phyloP scores from a whole-genome alignment of 2,888 invertebrate genomes.

The Pecten maximus region DNA sequence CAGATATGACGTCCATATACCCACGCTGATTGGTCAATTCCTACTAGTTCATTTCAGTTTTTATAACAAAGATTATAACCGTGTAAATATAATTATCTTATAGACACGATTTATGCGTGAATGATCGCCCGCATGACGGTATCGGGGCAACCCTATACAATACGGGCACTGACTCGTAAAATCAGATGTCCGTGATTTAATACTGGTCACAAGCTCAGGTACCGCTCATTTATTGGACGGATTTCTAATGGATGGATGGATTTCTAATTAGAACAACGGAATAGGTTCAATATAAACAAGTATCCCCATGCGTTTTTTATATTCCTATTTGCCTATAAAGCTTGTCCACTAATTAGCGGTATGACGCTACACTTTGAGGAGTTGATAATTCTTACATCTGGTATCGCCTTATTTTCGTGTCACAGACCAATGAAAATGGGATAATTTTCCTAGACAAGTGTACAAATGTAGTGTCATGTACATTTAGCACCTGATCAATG shows the following conservation, averaged over 20 bases:
- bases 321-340: too few species aligned
- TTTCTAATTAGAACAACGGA: too few species aligned
- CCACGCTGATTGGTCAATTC: neutral
- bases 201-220: neutral
- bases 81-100: neutral
- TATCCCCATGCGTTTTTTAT: too few species aligned
- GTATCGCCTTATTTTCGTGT: neutral
- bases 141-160: neutral
- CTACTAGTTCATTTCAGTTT: neutral
- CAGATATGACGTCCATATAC: neutral
- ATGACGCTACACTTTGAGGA: neutral
- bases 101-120: constrained; percentile 5
- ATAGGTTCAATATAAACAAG: too few species aligned
- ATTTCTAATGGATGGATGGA: too few species aligned
- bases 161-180: neutral
- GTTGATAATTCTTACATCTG: neutral
- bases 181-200: too few species aligned
- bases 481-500: neutral
- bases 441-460: neutral
- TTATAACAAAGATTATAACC: neutral
- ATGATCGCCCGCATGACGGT: neutral
- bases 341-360: neutral
- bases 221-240: too few species aligned
- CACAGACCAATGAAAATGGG: neutral
- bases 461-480: neutral